Evolutionary conservation across 2,797 vertebrate genomes (phyloP).

Genomic region (Merluccius polli): DNA sequence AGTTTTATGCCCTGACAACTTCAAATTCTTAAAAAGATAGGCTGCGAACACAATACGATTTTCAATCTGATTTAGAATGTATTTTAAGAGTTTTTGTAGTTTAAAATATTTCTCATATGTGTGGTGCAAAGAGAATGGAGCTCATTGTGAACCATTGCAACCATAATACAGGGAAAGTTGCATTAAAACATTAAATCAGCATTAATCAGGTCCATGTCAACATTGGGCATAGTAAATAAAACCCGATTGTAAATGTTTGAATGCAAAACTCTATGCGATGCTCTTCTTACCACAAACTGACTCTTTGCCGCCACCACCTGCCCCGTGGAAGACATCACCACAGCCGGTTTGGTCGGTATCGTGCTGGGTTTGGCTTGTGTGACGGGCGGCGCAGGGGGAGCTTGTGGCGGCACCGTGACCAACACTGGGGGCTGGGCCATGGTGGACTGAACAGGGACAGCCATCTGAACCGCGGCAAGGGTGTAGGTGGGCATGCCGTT

Average conservation of each 20-base stretch:
- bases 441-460: slow-evolving; percentile 68
- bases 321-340: not conserved
- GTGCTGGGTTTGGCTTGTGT: not conserved
- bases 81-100: too few relatives aligned
- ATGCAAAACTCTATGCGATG: too few relatives aligned
- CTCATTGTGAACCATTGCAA: not conserved
- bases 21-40: too few relatives aligned
- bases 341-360: not conserved
- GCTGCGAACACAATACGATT: too few relatives aligned
- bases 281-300: not conserved
- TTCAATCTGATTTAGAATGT: too few relatives aligned
- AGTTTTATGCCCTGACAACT: too few relatives aligned
- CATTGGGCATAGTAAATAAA: too few relatives aligned
- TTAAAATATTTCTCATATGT: not conserved
- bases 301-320: not conserved
- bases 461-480: slow-evolving; percentile 76
- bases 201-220: too few relatives aligned
- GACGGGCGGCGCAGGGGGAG: slow-evolving; percentile 28
- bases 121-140: not conserved
- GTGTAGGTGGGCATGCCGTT: slow-evolving; percentile 86
- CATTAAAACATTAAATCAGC: too few relatives aligned
- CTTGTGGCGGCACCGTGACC: slow-evolving; percentile 55
- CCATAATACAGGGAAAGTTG: too few relatives aligned
- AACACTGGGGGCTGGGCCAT: slow-evolving; percentile 62
- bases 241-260: too few relatives aligned